Percentiles rank a stretch among this genome's conserved stretches.
phyloP scores from a whole-genome alignment of 2,797 vertebrate genomes.

The Acipenser ruthenus region DNA sequence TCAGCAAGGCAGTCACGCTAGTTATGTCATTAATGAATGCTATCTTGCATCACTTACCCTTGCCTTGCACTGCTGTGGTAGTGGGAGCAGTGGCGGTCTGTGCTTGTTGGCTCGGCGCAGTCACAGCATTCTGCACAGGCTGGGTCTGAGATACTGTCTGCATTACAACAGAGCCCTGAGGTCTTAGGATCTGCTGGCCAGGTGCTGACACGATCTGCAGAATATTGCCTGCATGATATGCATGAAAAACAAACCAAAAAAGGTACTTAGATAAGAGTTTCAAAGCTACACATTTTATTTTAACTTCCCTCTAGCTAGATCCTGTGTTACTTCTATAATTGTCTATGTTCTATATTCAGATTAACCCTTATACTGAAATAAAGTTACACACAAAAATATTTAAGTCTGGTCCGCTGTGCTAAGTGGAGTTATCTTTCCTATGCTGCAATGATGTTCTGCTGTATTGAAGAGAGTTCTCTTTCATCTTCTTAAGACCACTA shows the following conservation, averaged over 20 bases:
- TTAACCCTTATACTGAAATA: too few species aligned
- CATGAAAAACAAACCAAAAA: slow-evolving; percentile 12
- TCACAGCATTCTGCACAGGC: slow-evolving; percentile 64
- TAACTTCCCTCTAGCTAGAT: neutral
- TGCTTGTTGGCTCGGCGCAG: slow-evolving; percentile 58
- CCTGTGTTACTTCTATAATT: too few species aligned
- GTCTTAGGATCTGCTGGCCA: slow-evolving; percentile 81
- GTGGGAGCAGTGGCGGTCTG: slow-evolving; percentile 50
- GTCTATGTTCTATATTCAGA: too few species aligned
- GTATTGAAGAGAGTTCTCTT: too few species aligned
- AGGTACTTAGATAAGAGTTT: slow-evolving; percentile 5
- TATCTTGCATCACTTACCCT: slow-evolving; percentile 10
- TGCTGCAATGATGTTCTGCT: too few species aligned
- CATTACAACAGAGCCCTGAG: slow-evolving; percentile 83
- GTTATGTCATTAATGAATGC: too few species aligned
- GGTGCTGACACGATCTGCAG: slow-evolving; percentile 95
- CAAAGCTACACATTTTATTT: neutral
- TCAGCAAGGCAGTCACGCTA: too few species aligned
- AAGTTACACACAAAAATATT: too few species aligned
- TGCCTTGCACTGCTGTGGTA: slow-evolving; percentile 70
- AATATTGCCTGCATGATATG: slow-evolving; percentile 76
- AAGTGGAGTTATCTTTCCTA: too few species aligned
- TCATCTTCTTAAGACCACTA: too few species aligned
- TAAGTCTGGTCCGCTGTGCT: too few species aligned
- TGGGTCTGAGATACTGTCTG: slow-evolving; percentile 75